Conservation (phyloP, 2,113 vertebrate species). For the Chlorodrepanis virens region DNA sequence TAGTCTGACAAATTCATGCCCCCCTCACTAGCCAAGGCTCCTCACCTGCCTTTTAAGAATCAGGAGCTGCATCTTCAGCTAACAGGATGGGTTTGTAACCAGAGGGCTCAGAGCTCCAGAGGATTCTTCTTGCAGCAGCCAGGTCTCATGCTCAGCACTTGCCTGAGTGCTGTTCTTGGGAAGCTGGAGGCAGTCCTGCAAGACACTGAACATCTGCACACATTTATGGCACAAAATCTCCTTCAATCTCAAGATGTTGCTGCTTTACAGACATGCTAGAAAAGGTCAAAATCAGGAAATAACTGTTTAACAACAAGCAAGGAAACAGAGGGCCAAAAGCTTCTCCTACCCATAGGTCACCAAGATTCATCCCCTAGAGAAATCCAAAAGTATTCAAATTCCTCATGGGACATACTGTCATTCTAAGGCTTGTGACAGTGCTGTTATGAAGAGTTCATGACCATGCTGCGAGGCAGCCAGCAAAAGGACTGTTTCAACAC, state of each 20-base stretch:
- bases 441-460: background rate
- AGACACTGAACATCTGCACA: conserved; percentile 11
- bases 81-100: background rate
- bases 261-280: background rate
- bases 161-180: background rate
- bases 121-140: background rate
- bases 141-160: background rate
- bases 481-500: background rate
- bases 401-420: background rate
- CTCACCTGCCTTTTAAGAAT: background rate
- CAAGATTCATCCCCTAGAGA: background rate
- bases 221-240: background rate
- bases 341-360: background rate
- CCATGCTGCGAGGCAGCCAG: background rate
- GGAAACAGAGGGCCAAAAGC: background rate
- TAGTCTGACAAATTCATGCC: background rate
- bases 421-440: background rate
- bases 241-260: background rate
- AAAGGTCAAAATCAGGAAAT: background rate
- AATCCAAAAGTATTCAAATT: background rate
- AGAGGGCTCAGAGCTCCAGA: background rate
- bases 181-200: background rate
- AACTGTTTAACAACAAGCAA: background rate
- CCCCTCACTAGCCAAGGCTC: background rate
- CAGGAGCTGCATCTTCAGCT: background rate